Evolutionary conservation across 2,888 invertebrate species (phyloP).

Genomic region (Sturmia bella): DNA sequence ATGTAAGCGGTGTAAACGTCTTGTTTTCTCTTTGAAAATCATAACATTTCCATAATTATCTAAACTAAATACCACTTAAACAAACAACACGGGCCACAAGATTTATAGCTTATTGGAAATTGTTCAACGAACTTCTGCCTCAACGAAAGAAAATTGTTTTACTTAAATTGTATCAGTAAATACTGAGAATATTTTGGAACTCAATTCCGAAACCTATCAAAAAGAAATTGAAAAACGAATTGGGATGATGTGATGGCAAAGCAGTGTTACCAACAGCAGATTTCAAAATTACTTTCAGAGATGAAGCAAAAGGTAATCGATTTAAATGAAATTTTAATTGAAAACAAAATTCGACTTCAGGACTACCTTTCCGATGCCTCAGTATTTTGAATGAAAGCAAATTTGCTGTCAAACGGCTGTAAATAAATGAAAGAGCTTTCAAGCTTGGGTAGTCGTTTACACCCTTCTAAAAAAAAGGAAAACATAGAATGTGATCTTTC

Average conservation of each 20-base stretch:
- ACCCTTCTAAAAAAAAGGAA: no score
- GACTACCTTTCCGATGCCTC: no score
- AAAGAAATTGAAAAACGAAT: background rate
- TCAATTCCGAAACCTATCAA: background rate
- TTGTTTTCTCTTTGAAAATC: background rate
- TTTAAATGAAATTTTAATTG: no score
- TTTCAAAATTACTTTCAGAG: no score
- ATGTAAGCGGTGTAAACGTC: constrained; percentile 2
- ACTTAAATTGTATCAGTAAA: background rate
- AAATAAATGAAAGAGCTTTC: no score
- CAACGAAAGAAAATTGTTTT: background rate
- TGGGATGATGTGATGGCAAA: background rate
- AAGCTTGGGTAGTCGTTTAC: no score
- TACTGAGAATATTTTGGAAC: background rate
- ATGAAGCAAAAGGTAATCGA: no score
- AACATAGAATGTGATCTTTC: no score
- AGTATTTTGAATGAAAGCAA: no score
- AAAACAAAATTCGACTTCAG: no score
- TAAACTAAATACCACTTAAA: constrained; percentile 20
- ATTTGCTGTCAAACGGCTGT: no score
- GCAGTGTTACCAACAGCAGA: no score
- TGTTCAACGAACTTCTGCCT: background rate
- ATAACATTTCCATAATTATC: background rate
- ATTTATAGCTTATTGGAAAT: background rate
- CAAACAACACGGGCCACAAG: constrained; percentile 41